Evolutionary conservation across 2,113 vertebrate species (phyloP), one percentile per base, ranked within the genome.

Genomic region (Todiramphus chloris): DNA sequence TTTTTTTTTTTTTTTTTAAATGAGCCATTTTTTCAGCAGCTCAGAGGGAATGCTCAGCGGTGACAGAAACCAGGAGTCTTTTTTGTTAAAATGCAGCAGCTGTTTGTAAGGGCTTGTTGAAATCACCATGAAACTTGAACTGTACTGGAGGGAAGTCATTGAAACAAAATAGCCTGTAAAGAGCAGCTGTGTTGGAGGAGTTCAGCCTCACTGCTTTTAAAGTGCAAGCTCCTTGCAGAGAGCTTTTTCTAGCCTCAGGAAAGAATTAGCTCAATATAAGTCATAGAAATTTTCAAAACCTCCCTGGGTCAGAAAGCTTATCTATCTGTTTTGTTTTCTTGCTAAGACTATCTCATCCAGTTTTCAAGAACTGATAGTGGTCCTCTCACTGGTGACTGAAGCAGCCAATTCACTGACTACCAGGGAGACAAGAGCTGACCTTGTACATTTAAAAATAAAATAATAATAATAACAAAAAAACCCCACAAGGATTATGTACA

Each of bases 151-250:
- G 51, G 69, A 78, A 87, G 89, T 74, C 37, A 55, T n/a, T 69
- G 96, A 96, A 97, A 97, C 41, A 93, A 94, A 97, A 96, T 97
- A 96, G 80, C 86, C 64, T 70, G 60, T 85, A 89, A 97, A 94
- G 94, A 97, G 93, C 96, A 97, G 97, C 96, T 97, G 96, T 78
- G 89, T 58, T 82, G 73, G 59, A 95, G 66, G 70, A 95, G 83
- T 68, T 93, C 83, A 73, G 76, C 77, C 70, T 88, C 74, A 62
- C n/a, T 59, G 69, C 63, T 89, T 64, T 84, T 82, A 46, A 89
- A 72, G 60, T 25, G 16, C 2, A 5, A 78, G 56, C 46, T 66
- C 23, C 55, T 58, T 0, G 0, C 28, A 69, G 67, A 46, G 17
- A 74, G 30, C 5, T 74, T 89, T 84, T 90, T 77, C 46, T 39